These are phyloP conservation scores for Cephus pulcher DNA, from an alignment of 2,888 invertebrate species.

Conservation along the genomic window DNA sequence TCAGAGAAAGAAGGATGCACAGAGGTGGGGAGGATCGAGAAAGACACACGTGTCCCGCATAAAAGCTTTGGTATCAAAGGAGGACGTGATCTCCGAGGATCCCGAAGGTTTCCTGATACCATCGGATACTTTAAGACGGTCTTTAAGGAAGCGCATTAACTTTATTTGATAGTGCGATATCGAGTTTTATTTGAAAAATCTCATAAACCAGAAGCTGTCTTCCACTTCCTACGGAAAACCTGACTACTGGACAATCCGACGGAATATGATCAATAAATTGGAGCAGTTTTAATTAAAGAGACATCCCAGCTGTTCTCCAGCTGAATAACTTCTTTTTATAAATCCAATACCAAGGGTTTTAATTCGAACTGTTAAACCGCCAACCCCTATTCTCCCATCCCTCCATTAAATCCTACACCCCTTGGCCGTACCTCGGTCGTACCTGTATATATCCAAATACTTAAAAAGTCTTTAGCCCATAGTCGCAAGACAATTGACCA, in stretches of 20 bases:
- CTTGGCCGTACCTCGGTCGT: not conserved
- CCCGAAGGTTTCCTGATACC: slow-evolving; percentile 8
- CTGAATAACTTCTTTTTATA: not conserved
- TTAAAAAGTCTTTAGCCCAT: slow-evolving; percentile 32
- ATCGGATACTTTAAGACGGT: slow-evolving; percentile 5
- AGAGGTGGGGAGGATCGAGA: not conserved
- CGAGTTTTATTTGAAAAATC: not conserved
- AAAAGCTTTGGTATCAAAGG: slow-evolving; percentile 1
- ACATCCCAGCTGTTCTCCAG: not conserved
- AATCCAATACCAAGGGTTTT: not conserved
- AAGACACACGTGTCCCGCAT: slow-evolving; percentile 6
- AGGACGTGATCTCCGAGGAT: not conserved
- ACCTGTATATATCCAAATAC: slow-evolving; percentile 39
- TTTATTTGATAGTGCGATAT: slow-evolving; percentile 9
- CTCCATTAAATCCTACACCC: not conserved
- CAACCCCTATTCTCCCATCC: not conserved
- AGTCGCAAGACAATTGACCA: slow-evolving; percentile 9
- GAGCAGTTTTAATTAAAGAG: not conserved
- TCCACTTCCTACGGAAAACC: not conserved
- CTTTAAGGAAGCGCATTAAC: slow-evolving; percentile 3
- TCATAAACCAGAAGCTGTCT: not conserved
- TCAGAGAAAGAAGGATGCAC: not conserved
- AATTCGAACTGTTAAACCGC: not conserved
- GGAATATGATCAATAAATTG: not conserved
- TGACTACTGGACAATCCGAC: not conserved